Percentiles rank a stretch among this genome's conserved stretches.
Conservation (phyloP, 2,888 invertebrate genomes). For the Ganaspis brasiliensis region DNA sequence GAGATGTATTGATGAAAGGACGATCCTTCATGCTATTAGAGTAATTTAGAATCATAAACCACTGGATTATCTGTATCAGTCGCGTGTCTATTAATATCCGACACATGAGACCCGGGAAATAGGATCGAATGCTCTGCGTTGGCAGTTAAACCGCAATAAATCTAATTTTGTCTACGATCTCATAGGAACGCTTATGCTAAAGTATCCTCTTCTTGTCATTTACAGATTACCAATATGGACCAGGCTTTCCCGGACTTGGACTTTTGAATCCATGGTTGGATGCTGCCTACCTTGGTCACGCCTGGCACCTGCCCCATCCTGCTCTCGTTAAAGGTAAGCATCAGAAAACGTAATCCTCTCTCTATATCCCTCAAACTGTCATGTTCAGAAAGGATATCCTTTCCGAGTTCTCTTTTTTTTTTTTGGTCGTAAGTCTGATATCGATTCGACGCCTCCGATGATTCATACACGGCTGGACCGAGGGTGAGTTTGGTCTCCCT, state of each 20-base stretch:
- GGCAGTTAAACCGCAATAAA: conserved; percentile 39
- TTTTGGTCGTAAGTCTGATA: conserved; percentile 55
- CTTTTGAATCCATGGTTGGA: conserved; percentile 93
- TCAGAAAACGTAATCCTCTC: conserved; percentile 44
- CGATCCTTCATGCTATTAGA: conserved; percentile 1
- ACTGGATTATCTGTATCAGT: conserved; percentile 22
- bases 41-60: conserved; percentile 17
- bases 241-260: conserved; percentile 82
- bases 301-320: conserved; percentile 82
- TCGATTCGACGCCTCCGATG: conserved; percentile 72
- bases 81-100: conserved; percentile 31
- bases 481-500: conserved; percentile 73
- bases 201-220: conserved; percentile 61
- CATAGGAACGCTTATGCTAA: conserved; percentile 26
- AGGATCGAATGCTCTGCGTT: conserved; percentile 25
- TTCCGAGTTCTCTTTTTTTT: background rate
- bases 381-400: conserved; percentile 22
- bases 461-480: conserved; percentile 76
- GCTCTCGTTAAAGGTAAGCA: conserved; percentile 85
- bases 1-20: background rate
- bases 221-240: conserved; percentile 90
- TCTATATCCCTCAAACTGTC: conserved; percentile 5
- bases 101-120: conserved; percentile 21
- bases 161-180: conserved; percentile 29
- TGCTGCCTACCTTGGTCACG: conserved; percentile 90